phyloP scores from a whole-genome alignment of 2,797 vertebrate genomes.

The Danio aesculapii region DNA sequence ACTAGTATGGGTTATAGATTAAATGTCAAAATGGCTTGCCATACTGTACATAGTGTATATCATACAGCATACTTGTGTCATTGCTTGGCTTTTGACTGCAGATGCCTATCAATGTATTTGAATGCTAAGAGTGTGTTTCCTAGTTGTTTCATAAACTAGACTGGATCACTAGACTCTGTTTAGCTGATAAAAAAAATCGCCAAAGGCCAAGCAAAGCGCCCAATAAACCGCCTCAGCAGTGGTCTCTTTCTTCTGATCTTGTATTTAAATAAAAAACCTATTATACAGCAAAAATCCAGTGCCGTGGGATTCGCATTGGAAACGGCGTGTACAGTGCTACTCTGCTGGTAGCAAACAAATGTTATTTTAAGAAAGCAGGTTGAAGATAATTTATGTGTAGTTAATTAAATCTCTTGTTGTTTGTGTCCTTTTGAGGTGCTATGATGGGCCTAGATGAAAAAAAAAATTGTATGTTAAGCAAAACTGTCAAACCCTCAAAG shows the following conservation, averaged over 20 bases:
- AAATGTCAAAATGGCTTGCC: too few relatives aligned
- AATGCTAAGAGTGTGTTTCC: slow-evolving; percentile 55
- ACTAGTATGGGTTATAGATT: too few relatives aligned
- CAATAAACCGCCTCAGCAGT: slow-evolving; percentile 79
- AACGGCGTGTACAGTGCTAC: slow-evolving; percentile 74
- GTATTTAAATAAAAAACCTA: slow-evolving; percentile 86
- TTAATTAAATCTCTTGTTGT: slow-evolving; percentile 87
- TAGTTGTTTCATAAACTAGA: too few relatives aligned
- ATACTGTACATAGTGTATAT: too few relatives aligned
- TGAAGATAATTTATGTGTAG: slow-evolving; percentile 85
- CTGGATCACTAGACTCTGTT: slow-evolving; percentile 79
- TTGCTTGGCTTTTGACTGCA: too few relatives aligned
- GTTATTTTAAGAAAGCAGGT: slow-evolving; percentile 86
- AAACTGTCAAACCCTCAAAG: slow-evolving; percentile 78
- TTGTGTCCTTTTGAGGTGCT: slow-evolving; percentile 80
- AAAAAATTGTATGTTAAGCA: slow-evolving; percentile 81
- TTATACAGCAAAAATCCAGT: slow-evolving; percentile 84
- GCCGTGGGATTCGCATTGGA: slow-evolving; percentile 79
- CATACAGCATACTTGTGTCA: too few relatives aligned
- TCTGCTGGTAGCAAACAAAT: slow-evolving; percentile 86
- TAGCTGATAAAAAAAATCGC: slow-evolving; percentile 77
- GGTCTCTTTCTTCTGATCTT: slow-evolving; percentile 82
- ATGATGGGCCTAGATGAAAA: slow-evolving; percentile 70
- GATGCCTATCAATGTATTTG: too few relatives aligned
- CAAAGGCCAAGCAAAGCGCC: slow-evolving; percentile 72